Evolutionary conservation across 2,113 vertebrate species (phyloP).

Genomic region (Datnioides undecimradiatus): DNA sequence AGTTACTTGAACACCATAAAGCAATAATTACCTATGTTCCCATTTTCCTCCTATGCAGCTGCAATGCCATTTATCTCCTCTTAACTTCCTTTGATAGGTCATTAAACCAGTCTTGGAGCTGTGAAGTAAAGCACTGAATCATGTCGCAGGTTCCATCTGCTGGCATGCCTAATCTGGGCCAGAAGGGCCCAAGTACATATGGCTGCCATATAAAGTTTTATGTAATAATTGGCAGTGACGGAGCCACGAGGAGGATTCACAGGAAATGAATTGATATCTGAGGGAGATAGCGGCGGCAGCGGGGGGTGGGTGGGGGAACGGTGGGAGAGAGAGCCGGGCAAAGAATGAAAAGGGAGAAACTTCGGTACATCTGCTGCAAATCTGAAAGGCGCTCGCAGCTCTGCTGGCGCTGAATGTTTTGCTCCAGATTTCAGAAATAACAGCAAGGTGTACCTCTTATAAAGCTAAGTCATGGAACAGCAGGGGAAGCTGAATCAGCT

Average conservation of each 20-base stretch:
- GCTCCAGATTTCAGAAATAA: conserved; percentile 53
- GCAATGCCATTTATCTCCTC: conserved; percentile 74
- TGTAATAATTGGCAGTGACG: conserved; percentile 66
- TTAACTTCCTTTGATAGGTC: conserved; percentile 78
- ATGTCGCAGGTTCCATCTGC: conserved; percentile 79
- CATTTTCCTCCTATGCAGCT: conserved; percentile 51
- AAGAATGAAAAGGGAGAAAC: conserved; percentile 10
- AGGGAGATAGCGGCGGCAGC: conserved; percentile 8
- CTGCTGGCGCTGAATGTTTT: conserved; percentile 42
- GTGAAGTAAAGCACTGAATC: conserved; percentile 79
- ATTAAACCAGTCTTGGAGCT: conserved; percentile 79
- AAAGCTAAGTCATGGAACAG: conserved; percentile 26
- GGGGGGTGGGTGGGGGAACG: neutral
- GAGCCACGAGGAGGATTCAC: conserved; percentile 38
- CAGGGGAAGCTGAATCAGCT: conserved; percentile 51
- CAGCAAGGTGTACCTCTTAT: conserved; percentile 27
- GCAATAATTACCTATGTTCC: conserved; percentile 74
- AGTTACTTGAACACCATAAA: conserved; percentile 67
- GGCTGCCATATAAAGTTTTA: conserved; percentile 73
- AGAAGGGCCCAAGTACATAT: conserved; percentile 70
- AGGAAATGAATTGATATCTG: conserved; percentile 60
- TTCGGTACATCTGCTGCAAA: conserved; percentile 40
- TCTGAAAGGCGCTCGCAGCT: conserved; percentile 38
- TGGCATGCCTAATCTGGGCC: conserved; percentile 76
- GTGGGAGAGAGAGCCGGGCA: neutral